Percentiles rank a stretch among this genome's conserved stretches.
Conservation (phyloP, 2,113 vertebrate species). For the Dromaius novaehollandiae region DNA sequence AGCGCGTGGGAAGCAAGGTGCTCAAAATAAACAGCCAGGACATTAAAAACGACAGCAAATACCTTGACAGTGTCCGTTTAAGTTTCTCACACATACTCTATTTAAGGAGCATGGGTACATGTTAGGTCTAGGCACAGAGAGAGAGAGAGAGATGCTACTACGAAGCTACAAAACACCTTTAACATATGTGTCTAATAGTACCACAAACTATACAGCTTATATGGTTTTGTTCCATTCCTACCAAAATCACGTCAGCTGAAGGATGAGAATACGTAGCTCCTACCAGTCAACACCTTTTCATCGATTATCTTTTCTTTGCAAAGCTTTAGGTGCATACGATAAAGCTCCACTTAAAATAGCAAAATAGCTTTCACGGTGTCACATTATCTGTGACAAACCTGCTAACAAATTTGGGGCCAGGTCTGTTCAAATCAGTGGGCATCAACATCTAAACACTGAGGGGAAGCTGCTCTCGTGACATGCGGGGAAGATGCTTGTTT, state of each 20-base stretch:
- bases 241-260: neutral
- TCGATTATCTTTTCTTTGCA: neutral
- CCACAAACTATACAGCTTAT: neutral
- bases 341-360: neutral
- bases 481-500: neutral
- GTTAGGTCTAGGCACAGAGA: neutral
- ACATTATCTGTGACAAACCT: rapidly evolving
- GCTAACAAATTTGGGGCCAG: neutral
- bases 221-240: slow-evolving; percentile 42
- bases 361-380: rapidly evolving
- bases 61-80: neutral
- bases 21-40: neutral
- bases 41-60: neutral
- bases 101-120: neutral
- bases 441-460: neutral
- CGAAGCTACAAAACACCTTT: neutral
- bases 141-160: neutral
- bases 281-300: neutral
- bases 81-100: neutral
- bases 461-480: neutral
- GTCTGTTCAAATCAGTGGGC: neutral
- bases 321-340: neutral
- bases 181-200: neutral
- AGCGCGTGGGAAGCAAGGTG: neutral
- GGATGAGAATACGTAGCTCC: neutral